These are phyloP conservation scores for Cossypha niveicapilla DNA, from an alignment of 2,797 vertebrate species.

Conservation along the genomic window DNA sequence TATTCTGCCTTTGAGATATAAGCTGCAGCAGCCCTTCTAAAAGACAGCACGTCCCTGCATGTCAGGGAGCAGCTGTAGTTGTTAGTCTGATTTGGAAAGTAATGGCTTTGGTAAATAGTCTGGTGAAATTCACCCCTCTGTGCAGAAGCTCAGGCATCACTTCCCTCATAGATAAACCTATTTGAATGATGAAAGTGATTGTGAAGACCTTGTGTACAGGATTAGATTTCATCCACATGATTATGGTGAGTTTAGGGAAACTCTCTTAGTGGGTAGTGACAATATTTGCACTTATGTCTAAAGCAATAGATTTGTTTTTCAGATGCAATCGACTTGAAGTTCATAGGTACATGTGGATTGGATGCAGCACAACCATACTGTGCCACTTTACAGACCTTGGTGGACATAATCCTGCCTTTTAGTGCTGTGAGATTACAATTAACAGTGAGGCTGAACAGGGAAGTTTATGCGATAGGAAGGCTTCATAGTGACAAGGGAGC, in stretches of 20 bases:
- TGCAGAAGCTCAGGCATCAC: neutral
- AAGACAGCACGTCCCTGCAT: neutral
- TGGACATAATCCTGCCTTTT: neutral
- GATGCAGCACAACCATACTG: neutral
- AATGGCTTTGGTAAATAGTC: neutral
- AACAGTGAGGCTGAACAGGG: neutral
- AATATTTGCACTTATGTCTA: neutral
- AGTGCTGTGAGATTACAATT: neutral
- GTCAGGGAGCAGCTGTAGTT: slow-evolving; percentile 26
- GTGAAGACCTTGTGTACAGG: neutral
- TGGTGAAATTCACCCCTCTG: neutral
- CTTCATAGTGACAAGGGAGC: neutral
- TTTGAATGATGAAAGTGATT: neutral
- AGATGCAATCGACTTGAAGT: neutral
- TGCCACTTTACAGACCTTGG: neutral
- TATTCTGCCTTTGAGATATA: slow-evolving; percentile 36
- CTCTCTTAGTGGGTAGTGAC: neutral
- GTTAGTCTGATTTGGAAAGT: neutral
- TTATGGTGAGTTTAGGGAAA: neutral
- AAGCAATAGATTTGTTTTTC: neutral
- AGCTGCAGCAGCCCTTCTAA: slow-evolving; percentile 2
- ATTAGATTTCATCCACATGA: neutral
- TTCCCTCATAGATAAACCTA: neutral
- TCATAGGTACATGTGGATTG: neutral
- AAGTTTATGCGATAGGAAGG: neutral